A percentile compares a stretch with the other conserved stretches of the same genome.
These are phyloP conservation scores for Nannospalax galili DNA, from an alignment of 2,113 vertebrate genomes.

Conservation along the genomic window DNA sequence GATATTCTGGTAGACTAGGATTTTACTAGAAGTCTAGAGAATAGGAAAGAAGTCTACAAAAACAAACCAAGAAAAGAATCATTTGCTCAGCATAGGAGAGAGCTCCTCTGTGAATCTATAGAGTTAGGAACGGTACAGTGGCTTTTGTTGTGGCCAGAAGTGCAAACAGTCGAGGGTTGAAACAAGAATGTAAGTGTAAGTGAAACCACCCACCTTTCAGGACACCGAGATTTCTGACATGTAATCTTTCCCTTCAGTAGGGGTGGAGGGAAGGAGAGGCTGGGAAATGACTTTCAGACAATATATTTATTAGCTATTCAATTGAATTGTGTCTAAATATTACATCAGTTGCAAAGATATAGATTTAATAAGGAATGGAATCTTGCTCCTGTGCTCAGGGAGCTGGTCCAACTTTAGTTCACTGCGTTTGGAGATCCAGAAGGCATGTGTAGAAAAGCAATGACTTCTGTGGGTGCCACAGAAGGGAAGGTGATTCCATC, in stretches of 20 bases:
- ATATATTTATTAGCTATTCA: conserved; percentile 16
- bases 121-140: not conserved
- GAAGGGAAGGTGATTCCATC: not conserved
- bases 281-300: not conserved
- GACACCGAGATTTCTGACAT: not conserved
- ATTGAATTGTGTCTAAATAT: not conserved
- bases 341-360: not conserved
- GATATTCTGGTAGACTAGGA: conserved; percentile 25
- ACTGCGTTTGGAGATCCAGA: not conserved
- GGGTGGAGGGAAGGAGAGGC: no score
- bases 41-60: not conserved
- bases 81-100: not conserved
- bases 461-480: not conserved
- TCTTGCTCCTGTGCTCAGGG: not conserved
- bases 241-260: not conserved
- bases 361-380: not conserved
- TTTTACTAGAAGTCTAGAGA: not conserved
- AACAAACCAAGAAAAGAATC: not conserved
- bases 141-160: not conserved
- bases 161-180: not conserved
- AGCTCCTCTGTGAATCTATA: not conserved
- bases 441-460: not conserved
- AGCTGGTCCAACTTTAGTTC: not conserved
- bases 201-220: rapidly evolving
- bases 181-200: not conserved